Evolutionary conservation across 2,113 vertebrate species (phyloP), one percentile per base, ranked within the genome.

Genomic region (Corapipo altera): DNA sequence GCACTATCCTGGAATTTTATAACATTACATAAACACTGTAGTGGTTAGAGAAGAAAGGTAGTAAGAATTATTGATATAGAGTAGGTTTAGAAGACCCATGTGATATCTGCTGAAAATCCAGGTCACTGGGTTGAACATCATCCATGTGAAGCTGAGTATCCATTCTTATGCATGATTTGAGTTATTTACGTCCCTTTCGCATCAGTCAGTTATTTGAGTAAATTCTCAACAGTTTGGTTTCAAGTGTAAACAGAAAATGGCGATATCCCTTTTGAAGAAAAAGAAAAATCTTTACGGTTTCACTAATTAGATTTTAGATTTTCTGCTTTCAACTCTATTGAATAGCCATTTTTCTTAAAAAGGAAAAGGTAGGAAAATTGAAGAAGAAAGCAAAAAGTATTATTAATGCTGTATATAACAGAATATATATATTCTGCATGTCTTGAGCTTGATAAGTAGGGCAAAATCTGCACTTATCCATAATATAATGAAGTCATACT

Each of bases 391-490:
- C 1, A 15, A 87, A 85, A 89, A 86, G 21, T 76, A 71, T 85
- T 89, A 81, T 67, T 75, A 39, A 78, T 85, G 65, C 8, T 90
- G 94, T 83, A 61, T 79, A 43, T 83, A 90, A 77, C 20, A 32
- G n/a, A n/a, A n/a, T n/a, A n/a, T n/a, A n/a, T n/a, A n/a, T 35
- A 7, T 43, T 93, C 85, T 73, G 61, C 89, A 15, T 65, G 92
- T 93, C 79, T 77, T 37, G 9, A 66, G 37, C 90, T 85, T 89
- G 85, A 64, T 94, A 93, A 94, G 70, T 70, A 72, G 67, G 93
- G 51, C 23, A 95, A 92, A 89, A 46, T 33, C 62, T 85, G 43
- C 41, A 51, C 51, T 96, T 96, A 80, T 77, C 17, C 65, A 10
- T 85, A 73, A 76, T 46, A 71, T 51, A 67, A 70, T 58, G 30